Base-by-base conservation (phyloP, 2,888 invertebrate genomes). In the Cinara cedri region DNA sequence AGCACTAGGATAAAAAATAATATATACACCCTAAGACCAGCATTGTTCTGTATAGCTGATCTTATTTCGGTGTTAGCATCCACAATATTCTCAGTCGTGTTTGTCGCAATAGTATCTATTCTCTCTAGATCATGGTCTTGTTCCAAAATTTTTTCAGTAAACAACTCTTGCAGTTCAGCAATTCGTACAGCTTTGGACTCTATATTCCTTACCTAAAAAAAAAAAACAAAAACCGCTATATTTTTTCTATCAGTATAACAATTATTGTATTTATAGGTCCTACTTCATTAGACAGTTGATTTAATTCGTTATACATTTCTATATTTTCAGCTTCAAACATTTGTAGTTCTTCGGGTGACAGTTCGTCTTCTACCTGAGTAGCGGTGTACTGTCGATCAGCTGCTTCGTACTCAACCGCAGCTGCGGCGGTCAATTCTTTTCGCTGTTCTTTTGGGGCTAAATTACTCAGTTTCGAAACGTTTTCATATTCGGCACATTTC, bases 11-110 rank as follows among this genome's bases (percentile, higher is more conserved):
- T 88, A 85, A 98, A 97, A 87, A 99, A 98, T 44, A 99, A 87
- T 80, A 98, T 91, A 90, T 95, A 97, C 16, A 97, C 96, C 83
- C 98, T 89, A 55, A 98, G 90, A 0, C 97, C 96, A 1, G 98
- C 98, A 87, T 97, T 97, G 82, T 97, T 91, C 86, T 97, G 96
- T 84, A 99, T 98, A 0, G 98, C 98, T 87, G 97, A 94, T 83
- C 97, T 89, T 74, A 99, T 95, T 87, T 98, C 97, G 84, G 97
- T 97, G 87, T 99, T 99, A 0, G 96, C 98, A 86, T 95, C 95
- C 85, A 93, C 93, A 19, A 99, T 93, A 87, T 98, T 97, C 86
- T 98, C 98, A 0, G 97, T 97, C 0, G 97, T 91, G 0, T 95
- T 93, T 24, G 96, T 91, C 1, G 97, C 95, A 9, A 93, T 93